Conservation (phyloP, 2,113 vertebrate genomes). For the Anarrhichthys ocellatus region DNA sequence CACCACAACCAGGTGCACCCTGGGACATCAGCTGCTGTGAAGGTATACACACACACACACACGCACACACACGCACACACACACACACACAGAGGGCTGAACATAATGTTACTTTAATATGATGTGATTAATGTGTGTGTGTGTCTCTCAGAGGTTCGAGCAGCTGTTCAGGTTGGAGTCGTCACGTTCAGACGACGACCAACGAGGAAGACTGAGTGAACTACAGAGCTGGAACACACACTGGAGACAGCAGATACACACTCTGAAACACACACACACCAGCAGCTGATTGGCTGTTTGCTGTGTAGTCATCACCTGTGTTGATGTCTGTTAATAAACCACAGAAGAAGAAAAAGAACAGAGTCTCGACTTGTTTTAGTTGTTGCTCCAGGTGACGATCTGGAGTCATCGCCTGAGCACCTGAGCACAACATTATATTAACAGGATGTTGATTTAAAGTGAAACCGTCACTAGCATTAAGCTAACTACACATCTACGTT, state of each 20-base stretch:
- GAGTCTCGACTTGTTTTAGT: background rate
- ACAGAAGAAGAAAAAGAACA: background rate
- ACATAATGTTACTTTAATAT: background rate
- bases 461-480: no score
- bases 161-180: slow-evolving; percentile 36
- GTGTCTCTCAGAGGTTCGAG: slow-evolving; percentile 53
- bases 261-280: background rate
- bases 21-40: slow-evolving; percentile 46
- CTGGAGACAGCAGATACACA: slow-evolving; percentile 38
- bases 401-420: no score
- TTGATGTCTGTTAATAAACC: background rate
- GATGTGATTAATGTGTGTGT: background rate
- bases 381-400: background rate
- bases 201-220: slow-evolving; percentile 45
- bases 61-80: background rate
- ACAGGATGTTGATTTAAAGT: no score
- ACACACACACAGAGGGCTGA: background rate
- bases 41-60: slow-evolving; percentile 48
- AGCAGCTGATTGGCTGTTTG: background rate
- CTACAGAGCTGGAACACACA: slow-evolving; percentile 54
- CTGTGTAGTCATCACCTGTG: background rate
- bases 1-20: slow-evolving; percentile 44
- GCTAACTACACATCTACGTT: no score
- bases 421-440: no score
- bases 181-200: slow-evolving; percentile 12